Conservation (phyloP, 1,140 invertebrate genomes). For the Pseudomyrmex pallidus region DNA sequence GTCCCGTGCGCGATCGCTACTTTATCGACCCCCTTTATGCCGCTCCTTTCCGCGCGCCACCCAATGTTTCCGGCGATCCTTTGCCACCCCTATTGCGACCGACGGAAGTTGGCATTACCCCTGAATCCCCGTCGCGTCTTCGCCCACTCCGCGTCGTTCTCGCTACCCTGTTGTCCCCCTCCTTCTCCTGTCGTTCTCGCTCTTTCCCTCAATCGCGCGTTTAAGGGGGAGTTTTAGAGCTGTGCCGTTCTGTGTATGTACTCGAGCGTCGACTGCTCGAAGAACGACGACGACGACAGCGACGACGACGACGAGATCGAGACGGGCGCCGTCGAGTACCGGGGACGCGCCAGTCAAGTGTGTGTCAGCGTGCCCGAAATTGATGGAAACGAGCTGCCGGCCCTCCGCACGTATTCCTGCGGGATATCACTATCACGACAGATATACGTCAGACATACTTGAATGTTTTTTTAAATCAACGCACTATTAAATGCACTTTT, state of each 20-base stretch:
- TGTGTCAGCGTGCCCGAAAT: slow-evolving; percentile 73
- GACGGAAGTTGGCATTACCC: slow-evolving; percentile 46
- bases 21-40: slow-evolving; percentile 84
- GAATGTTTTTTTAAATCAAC: neutral
- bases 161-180: slow-evolving; percentile 37
- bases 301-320: slow-evolving; percentile 53
- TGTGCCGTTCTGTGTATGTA: slow-evolving; percentile 16
- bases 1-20: slow-evolving; percentile 85
- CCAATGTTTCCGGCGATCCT: slow-evolving; percentile 46
- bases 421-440: slow-evolving; percentile 32
- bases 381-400: slow-evolving; percentile 70
- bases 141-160: slow-evolving; percentile 39
- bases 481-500: neutral
- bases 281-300: slow-evolving; percentile 44
- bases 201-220: slow-evolving; percentile 33
- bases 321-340: slow-evolving; percentile 40
- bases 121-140: slow-evolving; percentile 47
- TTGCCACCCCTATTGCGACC: slow-evolving; percentile 60
- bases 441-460: slow-evolving; percentile 23
- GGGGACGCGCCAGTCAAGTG: slow-evolving; percentile 40
- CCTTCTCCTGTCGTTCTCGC: slow-evolving; percentile 43
- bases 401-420: slow-evolving; percentile 52
- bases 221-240: slow-evolving; percentile 14
- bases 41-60: slow-evolving; percentile 45
- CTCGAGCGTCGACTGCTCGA: slow-evolving; percentile 32